Base-by-base conservation (phyloP, 2,797 vertebrate genomes). In the Carapus acus region DNA sequence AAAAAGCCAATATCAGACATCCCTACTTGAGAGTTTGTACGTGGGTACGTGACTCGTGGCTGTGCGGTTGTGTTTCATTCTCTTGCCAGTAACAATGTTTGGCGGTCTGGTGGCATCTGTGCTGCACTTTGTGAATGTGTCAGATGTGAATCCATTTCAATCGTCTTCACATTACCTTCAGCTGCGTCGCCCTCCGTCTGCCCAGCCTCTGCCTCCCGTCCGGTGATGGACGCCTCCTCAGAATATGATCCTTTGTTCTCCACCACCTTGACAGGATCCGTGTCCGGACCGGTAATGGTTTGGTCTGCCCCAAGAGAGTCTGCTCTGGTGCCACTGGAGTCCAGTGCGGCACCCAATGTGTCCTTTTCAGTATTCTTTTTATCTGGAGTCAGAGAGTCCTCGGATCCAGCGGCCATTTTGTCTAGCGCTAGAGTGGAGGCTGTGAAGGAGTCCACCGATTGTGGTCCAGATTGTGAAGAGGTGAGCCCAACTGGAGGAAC, bases 401-500 rank as follows among this genome's bases (percentile, higher is more conserved):
- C 16, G 38, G 53, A 20, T 33, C 7, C 41, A 55, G n/a, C 8
- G n/a, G 53, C 14, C 36, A 7, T 8, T 7, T 8, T 16, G 36
- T 16, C 8, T 3, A 17, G 14, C 8, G 22, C 38, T 42, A 16
- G 13, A 46, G 9, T 54, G 31, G 54, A 59, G 33, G 19, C 3
- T 8, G 42, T 27, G 9, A 5, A 37, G 40, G 9, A 41, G 11
- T 22, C 58, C 22, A 11, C 18, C 34, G 62, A 49, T 54, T 60
- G 65, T 43, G 43, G 34, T 53, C n/a, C 36, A 31, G 54, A 14
- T 20, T 58, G 12, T 51, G 20, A 53, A 40, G 73, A 70, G 11
- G 44, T 59, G 31, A 73, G 73, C 43, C 77, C 71, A 36, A 74
- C 62, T 20, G 62, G 71, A 17, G 50, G 45, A 23, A 68, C 43